These are phyloP conservation scores for Argyresthia goedartella DNA, from an alignment of 2,888 invertebrate species.

Conservation along the genomic window DNA sequence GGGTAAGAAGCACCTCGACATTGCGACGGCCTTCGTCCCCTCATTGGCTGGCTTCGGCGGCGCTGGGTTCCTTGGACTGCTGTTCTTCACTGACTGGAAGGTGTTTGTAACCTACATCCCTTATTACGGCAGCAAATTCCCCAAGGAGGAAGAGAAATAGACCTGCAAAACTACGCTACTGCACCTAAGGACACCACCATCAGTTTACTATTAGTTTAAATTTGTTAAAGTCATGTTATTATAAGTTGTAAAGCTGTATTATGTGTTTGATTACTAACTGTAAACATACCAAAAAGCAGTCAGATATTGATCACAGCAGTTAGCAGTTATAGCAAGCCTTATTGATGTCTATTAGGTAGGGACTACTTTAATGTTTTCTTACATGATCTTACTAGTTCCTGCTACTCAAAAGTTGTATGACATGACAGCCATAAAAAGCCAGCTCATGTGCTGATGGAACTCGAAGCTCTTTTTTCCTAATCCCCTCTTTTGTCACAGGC, in stretches of 20 bases:
- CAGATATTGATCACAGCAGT: no score
- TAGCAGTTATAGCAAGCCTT: no score
- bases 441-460: no score
- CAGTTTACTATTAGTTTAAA: conserved; percentile 14
- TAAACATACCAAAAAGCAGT: no score
- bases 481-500: no score
- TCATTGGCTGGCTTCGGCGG: conserved; percentile 76
- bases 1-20: conserved; percentile 74
- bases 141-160: conserved; percentile 41
- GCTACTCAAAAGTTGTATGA: no score
- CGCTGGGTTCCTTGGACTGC: conserved; percentile 68
- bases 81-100: conserved; percentile 87
- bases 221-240: conserved; percentile 19
- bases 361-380: no score
- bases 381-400: no score
- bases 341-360: no score
- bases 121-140: conserved; percentile 81
- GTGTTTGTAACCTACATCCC: conserved; percentile 79
- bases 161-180: conserved; percentile 10
- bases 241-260: conserved; percentile 17
- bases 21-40: conserved; percentile 62
- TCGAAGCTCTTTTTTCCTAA: no score
- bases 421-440: no score
- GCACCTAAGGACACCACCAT: conserved; percentile 5
- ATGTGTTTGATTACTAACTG: not conserved